A percentile compares a stretch with the other conserved stretches of the same genome.
These are phyloP conservation scores for Argentina silus DNA, from an alignment of 2,797 vertebrate genomes.

Conservation along the genomic window DNA sequence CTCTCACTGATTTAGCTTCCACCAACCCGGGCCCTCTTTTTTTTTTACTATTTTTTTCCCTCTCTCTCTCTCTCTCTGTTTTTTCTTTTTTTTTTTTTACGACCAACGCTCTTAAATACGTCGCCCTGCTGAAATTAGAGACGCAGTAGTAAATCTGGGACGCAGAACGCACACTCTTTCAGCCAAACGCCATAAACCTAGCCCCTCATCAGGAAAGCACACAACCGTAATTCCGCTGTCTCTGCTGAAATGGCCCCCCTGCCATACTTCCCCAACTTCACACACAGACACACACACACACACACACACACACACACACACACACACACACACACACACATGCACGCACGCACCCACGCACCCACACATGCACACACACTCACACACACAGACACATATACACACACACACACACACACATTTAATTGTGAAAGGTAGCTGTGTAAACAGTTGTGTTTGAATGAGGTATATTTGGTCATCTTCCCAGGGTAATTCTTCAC, in stretches of 20 bases:
- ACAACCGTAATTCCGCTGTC: constrained; percentile 13
- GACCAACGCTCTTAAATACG: constrained; percentile 76
- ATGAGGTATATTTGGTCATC: too few species aligned
- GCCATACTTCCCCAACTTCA: constrained; percentile 2
- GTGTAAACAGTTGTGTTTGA: neutral
- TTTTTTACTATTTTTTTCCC: constrained; percentile 37
- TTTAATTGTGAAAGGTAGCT: neutral
- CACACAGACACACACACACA: neutral
- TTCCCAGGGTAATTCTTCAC: neutral
- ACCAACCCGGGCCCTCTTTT: constrained; percentile 71
- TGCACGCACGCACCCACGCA: neutral
- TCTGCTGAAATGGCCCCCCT: constrained; percentile 20
- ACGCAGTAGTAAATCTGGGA: constrained; percentile 72
- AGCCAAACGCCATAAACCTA: constrained; percentile 62
- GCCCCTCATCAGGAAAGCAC: constrained; percentile 41
- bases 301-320: neutral
- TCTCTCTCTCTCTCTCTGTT: constrained; percentile 13
- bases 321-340: neutral
- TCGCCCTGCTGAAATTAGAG: constrained; percentile 73
- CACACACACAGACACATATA: neutral
- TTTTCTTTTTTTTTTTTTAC: constrained; percentile 57
- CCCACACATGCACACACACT: constrained; percentile 2
- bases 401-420: neutral
- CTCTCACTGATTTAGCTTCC: constrained; percentile 84
- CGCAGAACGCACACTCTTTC: constrained; percentile 46